Percentiles rank a stretch among this genome's conserved stretches.
Conservation (phyloP, 2,113 vertebrate species). For the Pedionomus torquatus region DNA sequence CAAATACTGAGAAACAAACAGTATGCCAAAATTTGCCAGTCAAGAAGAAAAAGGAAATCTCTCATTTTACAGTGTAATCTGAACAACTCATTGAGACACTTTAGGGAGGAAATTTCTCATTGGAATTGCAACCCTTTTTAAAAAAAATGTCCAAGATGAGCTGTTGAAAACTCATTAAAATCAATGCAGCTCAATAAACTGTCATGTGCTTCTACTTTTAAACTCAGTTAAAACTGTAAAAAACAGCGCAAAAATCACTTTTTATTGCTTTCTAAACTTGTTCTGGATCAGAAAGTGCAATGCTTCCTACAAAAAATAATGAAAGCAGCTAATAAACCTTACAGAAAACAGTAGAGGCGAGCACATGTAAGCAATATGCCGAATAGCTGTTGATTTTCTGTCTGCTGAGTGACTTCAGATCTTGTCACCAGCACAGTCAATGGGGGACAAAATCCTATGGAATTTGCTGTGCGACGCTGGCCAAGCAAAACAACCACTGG, state of each 20-base stretch:
- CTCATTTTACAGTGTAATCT: slow-evolving; percentile 9
- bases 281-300: slow-evolving; percentile 58
- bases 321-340: slow-evolving; percentile 57
- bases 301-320: slow-evolving; percentile 55
- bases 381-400: slow-evolving; percentile 67
- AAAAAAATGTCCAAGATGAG: slow-evolving; percentile 5
- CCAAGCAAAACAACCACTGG: slow-evolving; percentile 80
- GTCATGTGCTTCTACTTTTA: slow-evolving; percentile 45
- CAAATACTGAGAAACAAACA: background rate
- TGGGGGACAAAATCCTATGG: slow-evolving; percentile 78
- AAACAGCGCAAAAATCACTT: slow-evolving; percentile 31
- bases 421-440: slow-evolving; percentile 83
- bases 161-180: slow-evolving; percentile 60
- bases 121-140: background rate
- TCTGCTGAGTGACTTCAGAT: slow-evolving; percentile 81
- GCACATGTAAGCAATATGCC: slow-evolving; percentile 61
- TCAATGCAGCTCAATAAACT: slow-evolving; percentile 27
- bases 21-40: background rate
- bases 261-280: slow-evolving; percentile 53
- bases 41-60: background rate
- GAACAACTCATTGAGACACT: slow-evolving; percentile 3
- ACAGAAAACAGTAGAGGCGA: slow-evolving; percentile 50
- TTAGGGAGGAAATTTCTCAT: background rate
- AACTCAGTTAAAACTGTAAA: slow-evolving; percentile 34
- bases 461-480: slow-evolving; percentile 76